Percentiles rank a stretch among this genome's conserved stretches.
Conservation (phyloP, 1,140 invertebrate species). For the Listronotus oregonensis region DNA sequence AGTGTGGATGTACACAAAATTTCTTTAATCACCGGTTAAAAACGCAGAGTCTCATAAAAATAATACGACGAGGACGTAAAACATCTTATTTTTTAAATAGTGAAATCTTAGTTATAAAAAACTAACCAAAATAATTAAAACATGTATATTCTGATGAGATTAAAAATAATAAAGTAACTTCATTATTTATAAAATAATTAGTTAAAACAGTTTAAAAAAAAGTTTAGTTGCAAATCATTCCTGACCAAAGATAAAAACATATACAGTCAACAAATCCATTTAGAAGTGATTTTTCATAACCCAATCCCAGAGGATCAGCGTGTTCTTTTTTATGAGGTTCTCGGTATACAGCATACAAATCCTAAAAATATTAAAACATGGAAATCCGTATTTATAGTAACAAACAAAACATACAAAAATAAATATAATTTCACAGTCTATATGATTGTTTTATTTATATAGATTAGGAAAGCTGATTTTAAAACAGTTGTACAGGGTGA, state of each 20-base stretch:
- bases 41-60: no score
- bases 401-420: slow-evolving; percentile 10
- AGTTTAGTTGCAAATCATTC: slow-evolving; percentile 47
- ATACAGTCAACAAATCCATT: slow-evolving; percentile 55
- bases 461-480: no score
- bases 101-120: background rate
- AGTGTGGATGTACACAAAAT: no score
- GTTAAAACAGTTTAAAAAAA: background rate
- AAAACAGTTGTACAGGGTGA: no score
- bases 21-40: no score
- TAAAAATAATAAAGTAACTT: no score
- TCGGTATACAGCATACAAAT: slow-evolving; percentile 52
- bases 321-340: slow-evolving; percentile 47
- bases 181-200: slow-evolving; percentile 11
- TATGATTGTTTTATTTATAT: no score
- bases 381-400: background rate
- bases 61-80: no score
- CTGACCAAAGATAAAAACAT: slow-evolving; percentile 54
- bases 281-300: slow-evolving; percentile 48
- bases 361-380: slow-evolving; percentile 43
- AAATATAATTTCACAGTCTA: no score
- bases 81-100: background rate
- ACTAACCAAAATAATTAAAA: slow-evolving; percentile 1
- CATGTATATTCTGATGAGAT: slow-evolving; percentile 2
- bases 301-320: slow-evolving; percentile 41